Evolutionary conservation across 2,113 vertebrate genomes (phyloP), one percentile per base, ranked within the genome.

Genomic region (Corythoichthys haematopterus): DNA sequence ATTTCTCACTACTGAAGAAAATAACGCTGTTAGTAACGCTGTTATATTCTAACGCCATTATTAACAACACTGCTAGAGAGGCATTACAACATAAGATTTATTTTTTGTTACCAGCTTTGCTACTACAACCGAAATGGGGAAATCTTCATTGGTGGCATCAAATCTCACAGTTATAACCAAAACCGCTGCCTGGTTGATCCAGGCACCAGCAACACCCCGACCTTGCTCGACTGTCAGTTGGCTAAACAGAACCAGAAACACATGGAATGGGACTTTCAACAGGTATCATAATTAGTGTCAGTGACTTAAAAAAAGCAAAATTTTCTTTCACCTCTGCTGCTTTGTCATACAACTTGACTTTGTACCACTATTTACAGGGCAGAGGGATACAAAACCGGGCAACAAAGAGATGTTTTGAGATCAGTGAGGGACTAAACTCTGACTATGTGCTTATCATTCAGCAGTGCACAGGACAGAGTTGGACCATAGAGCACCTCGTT

Each of bases 181-280:
- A 84, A 82, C 65, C 72, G 71, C 10, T 90, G 88, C 69, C 71
- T 91, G 63, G 81, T 76, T 10, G 89, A 91, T 67, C 70, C 80
- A 0, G 90, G 86, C 16, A 66, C 51, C 2, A 84, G 76, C 6
- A 77, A 47, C 28, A 8, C 67, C 5, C 88, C 87, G 15, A 67
- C 45, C 4, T 72, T 90, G n/a, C 71, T 84, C 6, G 62, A 81
- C 0, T 91, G 89, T 62, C 43, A 53, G 3, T 12, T 79, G 40
- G 84, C 82, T 1, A 66, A 76, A 53, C 28, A 12, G n/a, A 62
- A 65, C 13, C 40, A 64, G 0, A 59, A 85, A 1, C 52, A 85
- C 78, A 77, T 86, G 72, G 58, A 84, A 68, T 90, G 90, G 90
- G 75, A 88, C 67, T 90, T 91, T 55, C 82, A 68, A 84, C 88